Conservation (phyloP, 2,797 vertebrate species). For the Acipenser oxyrinchus region DNA sequence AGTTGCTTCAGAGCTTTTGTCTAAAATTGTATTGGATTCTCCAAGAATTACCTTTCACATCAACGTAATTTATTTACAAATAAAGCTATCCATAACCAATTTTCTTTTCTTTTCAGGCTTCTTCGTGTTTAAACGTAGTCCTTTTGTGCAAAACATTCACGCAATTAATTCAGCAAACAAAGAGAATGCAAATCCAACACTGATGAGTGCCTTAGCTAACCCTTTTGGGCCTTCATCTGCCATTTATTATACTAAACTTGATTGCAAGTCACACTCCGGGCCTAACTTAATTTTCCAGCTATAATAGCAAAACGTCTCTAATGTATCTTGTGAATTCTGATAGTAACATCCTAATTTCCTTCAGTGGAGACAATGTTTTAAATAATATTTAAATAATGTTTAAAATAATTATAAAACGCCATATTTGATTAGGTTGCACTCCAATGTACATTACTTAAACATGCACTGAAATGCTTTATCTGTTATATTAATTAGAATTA, state of each 20-base stretch:
- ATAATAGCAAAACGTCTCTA: conserved; percentile 60
- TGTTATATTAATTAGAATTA: conserved; percentile 40
- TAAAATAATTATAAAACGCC: conserved; percentile 63
- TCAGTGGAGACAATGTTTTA: conserved; percentile 64
- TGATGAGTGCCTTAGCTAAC: not conserved
- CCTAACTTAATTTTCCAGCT: conserved; percentile 66
- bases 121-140: too few relatives aligned
- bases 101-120: too few relatives aligned
- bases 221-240: conserved; percentile 35
- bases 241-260: conserved; percentile 54
- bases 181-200: too few relatives aligned
- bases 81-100: too few relatives aligned
- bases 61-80: too few relatives aligned
- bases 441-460: conserved; percentile 48
- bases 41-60: too few relatives aligned
- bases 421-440: conserved; percentile 49
- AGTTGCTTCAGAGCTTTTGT: too few relatives aligned
- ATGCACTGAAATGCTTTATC: conserved; percentile 25
- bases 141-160: too few relatives aligned
- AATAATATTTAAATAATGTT: conserved; percentile 46
- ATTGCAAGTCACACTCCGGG: conserved; percentile 57
- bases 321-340: conserved; percentile 49
- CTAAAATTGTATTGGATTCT: too few relatives aligned
- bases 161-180: too few relatives aligned
- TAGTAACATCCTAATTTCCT: conserved; percentile 64